phyloP scores from a whole-genome alignment of 2,113 vertebrate species.

The Telmatochromis sp. region DNA sequence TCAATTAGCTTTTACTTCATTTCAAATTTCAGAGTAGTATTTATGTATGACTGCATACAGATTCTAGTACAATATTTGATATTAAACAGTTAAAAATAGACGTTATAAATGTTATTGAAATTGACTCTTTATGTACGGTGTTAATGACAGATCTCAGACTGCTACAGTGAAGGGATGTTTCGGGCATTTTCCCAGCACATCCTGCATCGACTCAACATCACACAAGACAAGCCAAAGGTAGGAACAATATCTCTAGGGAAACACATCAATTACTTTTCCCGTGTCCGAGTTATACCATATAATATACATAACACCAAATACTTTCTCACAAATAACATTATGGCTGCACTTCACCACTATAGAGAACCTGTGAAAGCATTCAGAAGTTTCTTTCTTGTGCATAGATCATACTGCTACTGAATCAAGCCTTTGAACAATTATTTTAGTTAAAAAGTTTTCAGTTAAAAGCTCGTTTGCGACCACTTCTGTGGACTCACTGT shows the following conservation, averaged over 20 bases:
- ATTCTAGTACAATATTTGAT: background rate
- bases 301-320: background rate
- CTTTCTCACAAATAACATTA: background rate
- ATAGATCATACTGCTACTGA: background rate
- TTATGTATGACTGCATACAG: background rate
- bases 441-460: background rate
- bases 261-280: background rate
- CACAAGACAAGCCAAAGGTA: constrained; percentile 83
- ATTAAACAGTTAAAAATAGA: background rate
- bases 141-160: constrained; percentile 85
- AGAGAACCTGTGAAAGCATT: background rate
- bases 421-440: background rate
- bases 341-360: background rate
- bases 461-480: background rate
- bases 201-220: constrained; percentile 83
- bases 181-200: constrained; percentile 93
- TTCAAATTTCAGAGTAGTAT: background rate
- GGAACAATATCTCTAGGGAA: background rate
- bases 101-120: background rate
- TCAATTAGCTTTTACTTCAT: background rate
- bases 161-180: constrained; percentile 84
- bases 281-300: background rate
- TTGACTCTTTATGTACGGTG: background rate
- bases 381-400: background rate
- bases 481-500: background rate